phyloP scores from a whole-genome alignment of 2,113 vertebrate genomes.

The Esox niger region DNA sequence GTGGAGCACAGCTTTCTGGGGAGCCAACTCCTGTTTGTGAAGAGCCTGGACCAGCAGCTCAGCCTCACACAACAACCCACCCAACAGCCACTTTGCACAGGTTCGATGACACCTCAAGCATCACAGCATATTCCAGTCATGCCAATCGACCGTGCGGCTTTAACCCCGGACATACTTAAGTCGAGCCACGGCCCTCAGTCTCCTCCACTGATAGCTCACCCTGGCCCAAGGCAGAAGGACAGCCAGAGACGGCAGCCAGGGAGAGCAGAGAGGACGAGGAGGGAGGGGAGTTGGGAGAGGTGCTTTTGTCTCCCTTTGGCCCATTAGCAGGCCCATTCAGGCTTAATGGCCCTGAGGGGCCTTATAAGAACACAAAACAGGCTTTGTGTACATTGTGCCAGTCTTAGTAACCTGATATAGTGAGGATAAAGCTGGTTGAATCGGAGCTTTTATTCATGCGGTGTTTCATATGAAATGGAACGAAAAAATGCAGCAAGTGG shows the following conservation, averaged over 20 bases:
- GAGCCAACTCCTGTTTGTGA: background rate
- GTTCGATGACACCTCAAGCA: constrained; percentile 39
- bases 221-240: background rate
- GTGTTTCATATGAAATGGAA: constrained; percentile 23
- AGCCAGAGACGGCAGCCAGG: constrained; percentile 13
- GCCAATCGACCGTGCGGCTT: constrained; percentile 19
- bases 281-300: background rate
- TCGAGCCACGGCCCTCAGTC: constrained; percentile 18
- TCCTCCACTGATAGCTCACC: constrained; percentile 31
- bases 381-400: constrained; percentile 63
- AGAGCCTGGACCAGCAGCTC: background rate
- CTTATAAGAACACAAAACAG: constrained; percentile 62
- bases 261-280: constrained; percentile 1
- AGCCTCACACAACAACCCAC: constrained; percentile 13
- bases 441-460: constrained; percentile 51
- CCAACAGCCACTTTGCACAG: constrained; percentile 16
- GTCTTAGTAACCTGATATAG: constrained; percentile 60
- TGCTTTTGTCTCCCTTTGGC: constrained; percentile 52
- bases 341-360: constrained; percentile 56
- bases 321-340: constrained; percentile 57
- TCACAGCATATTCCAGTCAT: constrained; percentile 40
- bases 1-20: background rate
- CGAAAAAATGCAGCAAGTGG: background rate
- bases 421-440: constrained; percentile 52
- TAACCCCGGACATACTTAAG: background rate